Evolutionary conservation across 2,888 invertebrate genomes (phyloP).

Genomic region (Apocheima hispidaria): DNA sequence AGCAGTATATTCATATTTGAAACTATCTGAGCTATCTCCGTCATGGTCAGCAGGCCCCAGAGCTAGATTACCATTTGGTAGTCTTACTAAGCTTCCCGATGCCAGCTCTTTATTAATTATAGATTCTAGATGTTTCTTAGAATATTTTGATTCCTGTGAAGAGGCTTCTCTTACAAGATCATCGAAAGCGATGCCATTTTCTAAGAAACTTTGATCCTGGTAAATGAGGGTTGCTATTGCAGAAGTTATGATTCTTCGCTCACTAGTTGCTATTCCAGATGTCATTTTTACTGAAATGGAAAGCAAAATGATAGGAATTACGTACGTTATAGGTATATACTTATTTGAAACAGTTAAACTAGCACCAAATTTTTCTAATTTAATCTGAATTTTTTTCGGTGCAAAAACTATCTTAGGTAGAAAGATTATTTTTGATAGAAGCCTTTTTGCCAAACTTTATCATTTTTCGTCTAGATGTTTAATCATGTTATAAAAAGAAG

Average conservation of each 20-base stretch:
- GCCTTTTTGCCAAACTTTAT: too few relatives aligned
- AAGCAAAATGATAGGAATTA: background rate
- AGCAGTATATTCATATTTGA: constrained; percentile 75
- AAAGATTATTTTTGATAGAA: too few relatives aligned
- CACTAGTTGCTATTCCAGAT: constrained; percentile 70
- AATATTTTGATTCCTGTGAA: constrained; percentile 88
- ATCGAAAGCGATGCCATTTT: constrained; percentile 89
- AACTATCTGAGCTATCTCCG: constrained; percentile 83
- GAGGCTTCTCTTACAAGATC: constrained; percentile 88
- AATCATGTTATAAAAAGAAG: too few relatives aligned
- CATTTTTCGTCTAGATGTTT: too few relatives aligned
- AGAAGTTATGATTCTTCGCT: constrained; percentile 87
- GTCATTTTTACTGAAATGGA: constrained; percentile 74
- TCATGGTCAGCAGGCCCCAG: constrained; percentile 88
- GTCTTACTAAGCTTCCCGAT: constrained; percentile 88
- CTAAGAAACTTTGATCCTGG: constrained; percentile 89
- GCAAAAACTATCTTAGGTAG: too few relatives aligned
- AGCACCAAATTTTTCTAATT: too few relatives aligned
- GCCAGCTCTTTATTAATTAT: constrained; percentile 90
- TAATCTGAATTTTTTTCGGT: too few relatives aligned
- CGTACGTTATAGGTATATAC: too few relatives aligned
- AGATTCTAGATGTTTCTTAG: constrained; percentile 87
- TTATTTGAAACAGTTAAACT: too few relatives aligned
- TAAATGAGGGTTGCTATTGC: constrained; percentile 90
- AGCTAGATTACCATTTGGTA: constrained; percentile 89